These are phyloP conservation scores for Hippopotamus amphibius DNA, from an alignment of 2,113 vertebrate species.

Conservation along the genomic window DNA sequence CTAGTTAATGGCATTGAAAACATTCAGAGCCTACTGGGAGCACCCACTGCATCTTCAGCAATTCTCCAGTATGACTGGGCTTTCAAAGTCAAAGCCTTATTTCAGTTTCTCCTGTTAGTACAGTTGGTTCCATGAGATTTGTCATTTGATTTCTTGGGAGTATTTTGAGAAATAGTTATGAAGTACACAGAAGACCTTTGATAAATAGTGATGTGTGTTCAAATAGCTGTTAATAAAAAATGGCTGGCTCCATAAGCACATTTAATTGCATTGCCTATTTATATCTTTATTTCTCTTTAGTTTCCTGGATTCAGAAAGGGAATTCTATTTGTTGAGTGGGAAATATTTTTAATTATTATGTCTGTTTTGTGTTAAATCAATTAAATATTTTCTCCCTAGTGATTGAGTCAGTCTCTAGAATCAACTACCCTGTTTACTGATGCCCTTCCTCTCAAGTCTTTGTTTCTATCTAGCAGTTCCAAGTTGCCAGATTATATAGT, in stretches of 20 bases:
- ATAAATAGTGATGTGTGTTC: not conserved
- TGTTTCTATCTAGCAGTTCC: constrained; percentile 42
- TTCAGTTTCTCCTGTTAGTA: constrained; percentile 22
- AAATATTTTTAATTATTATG: constrained; percentile 52
- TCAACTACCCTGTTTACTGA: constrained; percentile 26
- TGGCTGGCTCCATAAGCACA: not conserved
- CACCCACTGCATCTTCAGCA: constrained; percentile 11
- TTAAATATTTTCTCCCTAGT: not conserved
- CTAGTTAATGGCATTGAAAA: constrained; percentile 28
- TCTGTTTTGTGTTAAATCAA: constrained; percentile 23
- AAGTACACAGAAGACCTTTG: constrained; percentile 33
- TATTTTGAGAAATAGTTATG: constrained; percentile 49
- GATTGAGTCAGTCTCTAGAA: constrained; percentile 19
- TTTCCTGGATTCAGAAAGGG: constrained; percentile 37
- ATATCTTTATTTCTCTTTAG: constrained; percentile 59
- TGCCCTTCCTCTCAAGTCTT: constrained; percentile 47
- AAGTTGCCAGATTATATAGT: constrained; percentile 3
- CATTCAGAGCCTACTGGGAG: not conserved
- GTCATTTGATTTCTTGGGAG: not conserved
- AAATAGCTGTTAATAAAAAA: constrained; percentile 64
- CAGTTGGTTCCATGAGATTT: constrained; percentile 9
- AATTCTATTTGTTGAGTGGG: not conserved
- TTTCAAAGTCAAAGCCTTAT: constrained; percentile 47
- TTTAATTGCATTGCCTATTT: constrained; percentile 54
- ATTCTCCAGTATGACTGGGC: not conserved